Conservation (phyloP, 2,113 vertebrate genomes). For the Thalassarche chlororhynchos region DNA sequence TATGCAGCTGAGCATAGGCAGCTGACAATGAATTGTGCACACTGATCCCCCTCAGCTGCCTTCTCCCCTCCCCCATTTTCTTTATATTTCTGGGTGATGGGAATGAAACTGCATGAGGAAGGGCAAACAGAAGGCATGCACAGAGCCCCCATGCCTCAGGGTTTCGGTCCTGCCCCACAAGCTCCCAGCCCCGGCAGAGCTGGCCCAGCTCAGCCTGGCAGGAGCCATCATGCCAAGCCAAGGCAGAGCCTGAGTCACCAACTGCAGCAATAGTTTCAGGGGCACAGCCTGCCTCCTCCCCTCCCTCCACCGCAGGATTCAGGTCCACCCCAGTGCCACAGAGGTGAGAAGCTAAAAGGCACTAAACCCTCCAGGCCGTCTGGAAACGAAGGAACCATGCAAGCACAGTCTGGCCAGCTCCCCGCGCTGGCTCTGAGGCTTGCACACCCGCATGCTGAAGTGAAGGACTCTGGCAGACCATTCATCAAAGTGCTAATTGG, state of each 20-base stretch:
- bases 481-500: not conserved
- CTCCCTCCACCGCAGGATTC: not conserved
- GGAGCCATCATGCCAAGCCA: not conserved
- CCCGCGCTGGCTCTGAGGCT: rapidly evolving
- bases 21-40: not conserved
- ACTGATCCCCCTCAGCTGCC: rapidly evolving
- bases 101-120: not conserved
- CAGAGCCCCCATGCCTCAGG: not conserved
- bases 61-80: not conserved
- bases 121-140: not conserved
- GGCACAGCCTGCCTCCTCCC: not conserved
- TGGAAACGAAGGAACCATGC: not conserved
- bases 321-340: not conserved
- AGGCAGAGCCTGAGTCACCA: not conserved
- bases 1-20: not conserved
- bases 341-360: not conserved
- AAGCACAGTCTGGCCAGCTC: not conserved
- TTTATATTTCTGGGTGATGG: not conserved
- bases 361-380: not conserved
- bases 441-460: not conserved
- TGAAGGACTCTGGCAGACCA: not conserved
- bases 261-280: not conserved
- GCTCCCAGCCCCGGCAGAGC: not conserved
- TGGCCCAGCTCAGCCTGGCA: not conserved
- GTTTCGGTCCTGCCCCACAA: not conserved